A percentile compares a stretch with the other conserved stretches of the same genome.
phyloP scores from a whole-genome alignment of 2,888 invertebrate species.

The Aleiodes testaceus region DNA sequence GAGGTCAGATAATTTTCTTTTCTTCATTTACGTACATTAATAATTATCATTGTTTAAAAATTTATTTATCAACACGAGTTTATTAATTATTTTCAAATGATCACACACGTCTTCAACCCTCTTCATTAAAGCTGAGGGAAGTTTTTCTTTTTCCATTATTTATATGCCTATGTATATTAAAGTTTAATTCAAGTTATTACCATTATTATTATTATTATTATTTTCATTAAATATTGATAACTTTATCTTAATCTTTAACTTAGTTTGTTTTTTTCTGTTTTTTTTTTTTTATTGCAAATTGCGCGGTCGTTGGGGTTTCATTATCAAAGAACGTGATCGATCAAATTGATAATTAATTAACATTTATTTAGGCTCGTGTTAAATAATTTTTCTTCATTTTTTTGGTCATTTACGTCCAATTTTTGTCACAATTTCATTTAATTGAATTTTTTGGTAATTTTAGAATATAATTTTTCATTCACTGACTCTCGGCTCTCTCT shows the following conservation, averaged over 20 bases:
- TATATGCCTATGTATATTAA: conserved; percentile 28
- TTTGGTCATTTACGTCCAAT: conserved; percentile 8
- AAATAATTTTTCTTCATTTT: conserved; percentile 6
- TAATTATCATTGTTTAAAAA: conserved; percentile 6
- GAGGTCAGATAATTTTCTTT: conserved; percentile 46
- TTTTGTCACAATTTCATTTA: not conserved
- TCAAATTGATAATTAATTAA: conserved; percentile 19
- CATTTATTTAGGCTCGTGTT: not conserved
- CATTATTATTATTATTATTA: conserved; percentile 32
- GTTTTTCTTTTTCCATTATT: conserved; percentile 33
- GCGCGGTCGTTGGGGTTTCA: conserved; percentile 31
- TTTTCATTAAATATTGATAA: conserved; percentile 29
- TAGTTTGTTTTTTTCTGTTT: conserved; percentile 20
- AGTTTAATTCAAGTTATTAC: conserved; percentile 28
- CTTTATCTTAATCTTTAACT: conserved; percentile 30
- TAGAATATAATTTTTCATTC: conserved; percentile 27
- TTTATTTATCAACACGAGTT: conserved; percentile 43
- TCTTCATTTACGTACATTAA: conserved; percentile 43
- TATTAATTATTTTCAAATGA: conserved; percentile 47
- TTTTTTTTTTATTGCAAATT: conserved; percentile 25
- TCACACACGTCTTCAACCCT: conserved; percentile 41
- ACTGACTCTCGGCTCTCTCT: conserved; percentile 63
- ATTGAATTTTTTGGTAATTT: not conserved
- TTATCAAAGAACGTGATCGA: conserved; percentile 41
- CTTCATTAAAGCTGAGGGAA: conserved; percentile 46